A percentile compares a stretch with the other conserved stretches of the same genome.
Conservation (phyloP, 2,113 vertebrate genomes). For the Scytalopus superciliaris region DNA sequence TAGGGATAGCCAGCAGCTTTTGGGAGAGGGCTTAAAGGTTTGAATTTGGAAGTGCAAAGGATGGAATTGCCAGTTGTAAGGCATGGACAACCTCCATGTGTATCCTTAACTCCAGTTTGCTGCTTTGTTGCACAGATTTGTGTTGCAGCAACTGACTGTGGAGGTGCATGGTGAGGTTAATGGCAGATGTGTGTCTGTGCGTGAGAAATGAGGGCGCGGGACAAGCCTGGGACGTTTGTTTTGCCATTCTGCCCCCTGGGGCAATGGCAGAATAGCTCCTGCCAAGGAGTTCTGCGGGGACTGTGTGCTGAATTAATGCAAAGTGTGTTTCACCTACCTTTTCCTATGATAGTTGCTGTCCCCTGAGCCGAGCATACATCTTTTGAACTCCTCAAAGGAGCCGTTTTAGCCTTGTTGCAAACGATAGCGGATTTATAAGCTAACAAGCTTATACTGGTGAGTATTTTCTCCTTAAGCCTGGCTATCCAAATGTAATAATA, state of each 20-base stretch:
- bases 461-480: slow-evolving; percentile 23
- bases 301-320: background rate
- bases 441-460: slow-evolving; percentile 12
- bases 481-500: slow-evolving; percentile 19
- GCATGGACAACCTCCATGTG: accelerated
- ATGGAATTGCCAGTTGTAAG: background rate
- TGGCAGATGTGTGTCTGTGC: background rate
- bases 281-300: background rate
- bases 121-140: background rate
- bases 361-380: background rate
- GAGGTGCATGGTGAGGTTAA: background rate
- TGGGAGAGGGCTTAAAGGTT: background rate
- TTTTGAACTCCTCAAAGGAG: slow-evolving; percentile 3
- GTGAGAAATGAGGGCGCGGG: background rate
- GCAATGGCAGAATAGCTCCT: background rate
- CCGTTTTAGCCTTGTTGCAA: background rate
- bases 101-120: background rate
- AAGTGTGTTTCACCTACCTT: background rate
- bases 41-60: background rate
- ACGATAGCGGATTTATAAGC: background rate
- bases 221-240: background rate
- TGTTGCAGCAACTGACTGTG: background rate
- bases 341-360: background rate
- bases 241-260: background rate
- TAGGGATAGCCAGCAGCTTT: background rate